phyloP scores from a whole-genome alignment of 2,797 vertebrate genomes.

The Holocentrus rufus region DNA sequence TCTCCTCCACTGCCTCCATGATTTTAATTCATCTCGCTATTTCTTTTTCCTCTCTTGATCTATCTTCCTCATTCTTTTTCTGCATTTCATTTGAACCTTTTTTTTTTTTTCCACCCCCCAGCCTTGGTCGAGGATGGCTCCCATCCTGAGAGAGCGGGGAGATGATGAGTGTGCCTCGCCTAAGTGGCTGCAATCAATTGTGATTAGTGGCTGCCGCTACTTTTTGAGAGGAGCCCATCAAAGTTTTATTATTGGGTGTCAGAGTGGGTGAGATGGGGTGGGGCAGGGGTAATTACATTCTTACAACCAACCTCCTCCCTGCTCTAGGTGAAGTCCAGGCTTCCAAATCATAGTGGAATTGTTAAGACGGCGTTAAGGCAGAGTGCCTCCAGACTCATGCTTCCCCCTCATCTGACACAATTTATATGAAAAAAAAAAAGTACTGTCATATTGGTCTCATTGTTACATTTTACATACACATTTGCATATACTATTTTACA shows the following conservation, averaged over 20 bases:
- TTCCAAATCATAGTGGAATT: constrained; percentile 23
- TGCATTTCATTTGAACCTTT: constrained; percentile 61
- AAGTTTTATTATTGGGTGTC: constrained; percentile 88
- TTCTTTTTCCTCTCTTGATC: constrained; percentile 40
- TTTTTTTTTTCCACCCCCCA: constrained; percentile 8
- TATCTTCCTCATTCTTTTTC: constrained; percentile 48
- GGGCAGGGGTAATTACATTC: constrained; percentile 78
- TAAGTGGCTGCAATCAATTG: constrained; percentile 92
- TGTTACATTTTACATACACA: too few relatives aligned
- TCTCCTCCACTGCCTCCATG: constrained; percentile 38
- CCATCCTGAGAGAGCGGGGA: constrained; percentile 59
- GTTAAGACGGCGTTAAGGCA: neutral
- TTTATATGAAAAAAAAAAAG: too few relatives aligned
- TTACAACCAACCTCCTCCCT: constrained; percentile 60
- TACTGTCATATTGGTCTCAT: too few relatives aligned
- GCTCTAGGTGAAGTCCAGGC: constrained; percentile 55
- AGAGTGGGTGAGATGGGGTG: constrained; percentile 73
- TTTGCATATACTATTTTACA: too few relatives aligned
- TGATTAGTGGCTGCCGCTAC: constrained; percentile 83
- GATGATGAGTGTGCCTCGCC: constrained; percentile 79
- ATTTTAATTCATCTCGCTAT: constrained; percentile 46
- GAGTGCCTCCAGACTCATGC: neutral
- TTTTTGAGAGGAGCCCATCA: constrained; percentile 85
- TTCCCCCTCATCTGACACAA: neutral
- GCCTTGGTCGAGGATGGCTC: constrained; percentile 56